Percentiles rank a stretch among this genome's conserved stretches.
Evolutionary conservation across 2,797 vertebrate genomes (phyloP).

Genomic region (Nyctibius grandis): DNA sequence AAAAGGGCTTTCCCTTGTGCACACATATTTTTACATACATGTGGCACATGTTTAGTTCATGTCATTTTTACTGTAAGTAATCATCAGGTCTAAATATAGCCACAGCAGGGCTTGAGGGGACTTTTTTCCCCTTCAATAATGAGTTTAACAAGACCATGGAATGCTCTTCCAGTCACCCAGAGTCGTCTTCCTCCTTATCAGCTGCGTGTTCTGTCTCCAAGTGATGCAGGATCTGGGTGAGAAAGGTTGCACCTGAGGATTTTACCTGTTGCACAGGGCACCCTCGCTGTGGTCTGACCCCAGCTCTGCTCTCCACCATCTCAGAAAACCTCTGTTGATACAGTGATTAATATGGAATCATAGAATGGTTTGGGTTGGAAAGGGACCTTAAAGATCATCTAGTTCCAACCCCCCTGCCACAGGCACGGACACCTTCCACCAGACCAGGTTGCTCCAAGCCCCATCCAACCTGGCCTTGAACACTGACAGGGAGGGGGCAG

Average conservation of each 20-base stretch:
- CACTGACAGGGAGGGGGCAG: too few relatives aligned
- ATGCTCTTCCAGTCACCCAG: neutral
- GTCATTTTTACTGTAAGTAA: neutral
- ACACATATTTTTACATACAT: neutral
- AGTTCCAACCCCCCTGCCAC: too few relatives aligned
- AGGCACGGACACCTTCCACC: too few relatives aligned
- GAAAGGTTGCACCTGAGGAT: neutral
- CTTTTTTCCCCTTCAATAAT: neutral
- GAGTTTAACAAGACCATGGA: neutral
- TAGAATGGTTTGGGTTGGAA: too few relatives aligned
- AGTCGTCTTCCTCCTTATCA: neutral
- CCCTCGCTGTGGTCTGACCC: too few relatives aligned
- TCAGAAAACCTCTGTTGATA: neutral
- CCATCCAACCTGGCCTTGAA: too few relatives aligned
- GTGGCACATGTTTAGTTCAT: fast-evolving
- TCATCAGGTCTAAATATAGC: neutral
- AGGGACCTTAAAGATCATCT: too few relatives aligned
- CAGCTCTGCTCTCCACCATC: neutral
- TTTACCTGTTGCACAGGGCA: neutral
- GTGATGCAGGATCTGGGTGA: neutral
- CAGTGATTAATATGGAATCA: too few relatives aligned
- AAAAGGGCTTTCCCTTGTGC: neutral
- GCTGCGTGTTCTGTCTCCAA: fast-evolving
- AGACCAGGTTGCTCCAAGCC: too few relatives aligned
- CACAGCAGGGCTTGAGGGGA: too few relatives aligned